Percentiles rank a stretch among this genome's conserved stretches.
Conservation (phyloP, 2,888 invertebrate genomes). For the Lasioglossum marginatum region DNA sequence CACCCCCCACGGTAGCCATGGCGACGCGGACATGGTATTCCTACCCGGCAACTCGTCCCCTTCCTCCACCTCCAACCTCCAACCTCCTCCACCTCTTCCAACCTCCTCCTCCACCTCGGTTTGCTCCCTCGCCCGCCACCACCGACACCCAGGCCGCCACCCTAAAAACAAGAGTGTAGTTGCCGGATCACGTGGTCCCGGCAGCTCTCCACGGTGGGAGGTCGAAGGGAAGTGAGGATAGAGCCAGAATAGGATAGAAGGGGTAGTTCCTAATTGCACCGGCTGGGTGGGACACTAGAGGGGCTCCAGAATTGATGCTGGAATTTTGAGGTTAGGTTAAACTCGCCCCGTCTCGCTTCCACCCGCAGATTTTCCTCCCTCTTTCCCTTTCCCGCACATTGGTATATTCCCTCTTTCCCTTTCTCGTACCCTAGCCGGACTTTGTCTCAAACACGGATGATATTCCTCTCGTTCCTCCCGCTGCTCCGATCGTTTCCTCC, state of each 20-base stretch:
- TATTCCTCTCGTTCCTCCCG: slow-evolving; percentile 21
- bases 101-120: slow-evolving; percentile 55
- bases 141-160: slow-evolving; percentile 71
- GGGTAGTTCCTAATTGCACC: slow-evolving; percentile 83
- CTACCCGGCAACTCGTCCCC: slow-evolving; percentile 73
- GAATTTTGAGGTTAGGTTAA: slow-evolving; percentile 83
- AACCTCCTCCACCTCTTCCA: slow-evolving; percentile 52
- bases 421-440: slow-evolving; percentile 36
- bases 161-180: slow-evolving; percentile 83
- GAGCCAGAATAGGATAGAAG: slow-evolving; percentile 79
- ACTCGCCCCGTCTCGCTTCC: slow-evolving; percentile 69
- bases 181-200: slow-evolving; percentile 81
- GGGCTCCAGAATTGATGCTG: slow-evolving; percentile 82
- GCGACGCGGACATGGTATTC: slow-evolving; percentile 81
- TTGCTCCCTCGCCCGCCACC: slow-evolving; percentile 65
- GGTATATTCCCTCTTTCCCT: slow-evolving; percentile 47
- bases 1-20: slow-evolving; percentile 81
- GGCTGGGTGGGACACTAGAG: slow-evolving; percentile 79
- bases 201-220: slow-evolving; percentile 73
- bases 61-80: slow-evolving; percentile 65
- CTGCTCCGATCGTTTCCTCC: slow-evolving; percentile 43
- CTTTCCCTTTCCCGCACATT: slow-evolving; percentile 33
- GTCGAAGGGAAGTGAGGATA: slow-evolving; percentile 78
- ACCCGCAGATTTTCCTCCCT: slow-evolving; percentile 31
- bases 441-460: slow-evolving; percentile 50